phyloP scores from a whole-genome alignment of 2,113 vertebrate species.

The Poeciliopsis prolifica region DNA sequence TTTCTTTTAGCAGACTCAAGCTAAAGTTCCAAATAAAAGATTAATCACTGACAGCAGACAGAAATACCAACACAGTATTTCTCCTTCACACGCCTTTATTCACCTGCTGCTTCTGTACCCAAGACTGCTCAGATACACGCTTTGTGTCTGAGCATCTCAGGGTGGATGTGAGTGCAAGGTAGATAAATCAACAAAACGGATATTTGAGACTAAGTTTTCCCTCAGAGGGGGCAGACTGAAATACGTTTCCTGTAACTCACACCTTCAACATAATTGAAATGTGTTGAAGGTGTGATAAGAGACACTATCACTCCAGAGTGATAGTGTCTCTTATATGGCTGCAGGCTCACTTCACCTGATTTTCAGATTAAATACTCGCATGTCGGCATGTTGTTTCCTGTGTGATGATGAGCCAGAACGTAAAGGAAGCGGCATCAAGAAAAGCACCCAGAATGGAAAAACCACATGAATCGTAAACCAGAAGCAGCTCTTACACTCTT shows the following conservation, averaged over 20 bases:
- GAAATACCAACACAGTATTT: background rate
- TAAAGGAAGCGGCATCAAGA: constrained; percentile 51
- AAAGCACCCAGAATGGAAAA: constrained; percentile 57
- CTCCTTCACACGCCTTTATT: background rate
- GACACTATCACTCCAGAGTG: constrained; percentile 51
- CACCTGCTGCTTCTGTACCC: constrained; percentile 5
- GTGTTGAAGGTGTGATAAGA: no score
- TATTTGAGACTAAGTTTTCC: constrained; percentile 16
- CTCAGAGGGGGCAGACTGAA: constrained; percentile 33
- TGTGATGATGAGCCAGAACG: constrained; percentile 53
- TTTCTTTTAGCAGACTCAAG: no score
- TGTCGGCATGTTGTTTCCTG: constrained; percentile 23
- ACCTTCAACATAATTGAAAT: constrained; percentile 33
- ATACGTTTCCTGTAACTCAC: constrained; percentile 29
- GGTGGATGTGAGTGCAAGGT: constrained; percentile 23
- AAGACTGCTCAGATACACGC: background rate
- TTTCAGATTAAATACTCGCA: constrained; percentile 49
- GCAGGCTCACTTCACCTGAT: constrained; percentile 34
- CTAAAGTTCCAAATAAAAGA: no score
- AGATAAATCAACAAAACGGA: constrained; percentile 15
- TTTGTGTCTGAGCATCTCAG: constrained; percentile 3
- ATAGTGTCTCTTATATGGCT: constrained; percentile 21
- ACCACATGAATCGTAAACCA: constrained; percentile 52
- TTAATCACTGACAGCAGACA: no score
- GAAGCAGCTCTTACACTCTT: constrained; percentile 18